Evolutionary conservation across 2,113 vertebrate genomes (phyloP).

Genomic region (Atrichornis clamosus): DNA sequence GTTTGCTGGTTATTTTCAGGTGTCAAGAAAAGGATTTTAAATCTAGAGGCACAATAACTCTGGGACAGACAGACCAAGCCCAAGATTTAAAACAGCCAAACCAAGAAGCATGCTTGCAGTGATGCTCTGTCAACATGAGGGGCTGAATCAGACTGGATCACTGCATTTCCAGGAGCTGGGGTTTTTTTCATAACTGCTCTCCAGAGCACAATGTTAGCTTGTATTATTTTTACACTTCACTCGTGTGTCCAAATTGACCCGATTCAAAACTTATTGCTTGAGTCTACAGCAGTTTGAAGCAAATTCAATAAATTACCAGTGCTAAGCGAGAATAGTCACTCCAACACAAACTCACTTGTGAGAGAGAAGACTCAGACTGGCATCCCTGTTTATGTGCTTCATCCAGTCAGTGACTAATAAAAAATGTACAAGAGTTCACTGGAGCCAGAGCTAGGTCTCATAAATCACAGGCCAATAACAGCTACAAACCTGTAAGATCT

Average conservation of each 20-base stretch:
- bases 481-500: rapidly evolving
- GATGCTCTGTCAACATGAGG: neutral
- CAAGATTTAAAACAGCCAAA: neutral
- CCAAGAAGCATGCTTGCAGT: neutral
- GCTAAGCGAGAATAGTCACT: neutral
- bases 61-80: neutral
- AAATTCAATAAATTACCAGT: neutral
- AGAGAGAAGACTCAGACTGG: neutral
- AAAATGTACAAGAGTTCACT: neutral
- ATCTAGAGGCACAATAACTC: neutral
- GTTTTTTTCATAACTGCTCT: neutral
- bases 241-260: neutral
- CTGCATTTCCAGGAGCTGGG: neutral
- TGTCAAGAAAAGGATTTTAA: neutral
- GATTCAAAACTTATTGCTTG: neutral
- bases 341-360: neutral
- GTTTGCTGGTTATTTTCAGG: neutral
- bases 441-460: neutral
- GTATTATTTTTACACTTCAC: neutral
- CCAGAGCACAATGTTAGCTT: neutral
- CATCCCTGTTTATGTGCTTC: neutral
- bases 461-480: neutral
- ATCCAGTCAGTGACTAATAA: neutral
- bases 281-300: neutral
- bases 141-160: neutral